These are phyloP conservation scores for Cylloceria caligata DNA, from an alignment of 2,888 invertebrate species.

Conservation along the genomic window DNA sequence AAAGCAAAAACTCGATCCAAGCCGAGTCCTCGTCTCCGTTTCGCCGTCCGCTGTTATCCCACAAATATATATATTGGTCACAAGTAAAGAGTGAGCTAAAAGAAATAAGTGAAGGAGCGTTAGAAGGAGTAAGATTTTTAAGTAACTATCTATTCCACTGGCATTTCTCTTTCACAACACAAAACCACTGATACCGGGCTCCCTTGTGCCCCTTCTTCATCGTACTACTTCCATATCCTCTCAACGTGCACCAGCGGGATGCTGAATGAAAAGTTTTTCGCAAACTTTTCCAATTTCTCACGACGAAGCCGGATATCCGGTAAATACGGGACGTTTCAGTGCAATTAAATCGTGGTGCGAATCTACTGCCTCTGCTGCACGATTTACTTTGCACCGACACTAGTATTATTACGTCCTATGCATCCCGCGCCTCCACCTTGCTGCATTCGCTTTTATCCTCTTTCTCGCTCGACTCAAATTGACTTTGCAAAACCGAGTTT, in stretches of 20 bases:
- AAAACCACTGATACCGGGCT: constrained; percentile 37
- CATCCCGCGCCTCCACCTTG: constrained; percentile 7
- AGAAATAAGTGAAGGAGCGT: constrained; percentile 4
- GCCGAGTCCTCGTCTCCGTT: constrained; percentile 39
- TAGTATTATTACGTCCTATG: constrained; percentile 40
- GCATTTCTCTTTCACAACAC: constrained; percentile 18
- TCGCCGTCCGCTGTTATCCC: constrained; percentile 49
- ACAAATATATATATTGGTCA: constrained; percentile 57
- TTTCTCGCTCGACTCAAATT: constrained; percentile 27
- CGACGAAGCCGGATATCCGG: constrained; percentile 72
- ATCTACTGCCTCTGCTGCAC: constrained; percentile 35
- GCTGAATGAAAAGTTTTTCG: constrained; percentile 63
- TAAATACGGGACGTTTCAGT: constrained; percentile 71
- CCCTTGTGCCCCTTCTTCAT: constrained; percentile 30
- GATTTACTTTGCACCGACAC: constrained; percentile 54
- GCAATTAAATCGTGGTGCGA: constrained; percentile 72
- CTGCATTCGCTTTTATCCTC: constrained; percentile 14
- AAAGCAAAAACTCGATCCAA: constrained; percentile 54
- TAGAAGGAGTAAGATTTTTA: constrained; percentile 52
- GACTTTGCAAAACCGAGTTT: constrained; percentile 39
- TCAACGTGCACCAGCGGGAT: constrained; percentile 24
- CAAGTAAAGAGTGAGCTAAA: constrained; percentile 39
- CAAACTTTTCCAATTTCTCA: constrained; percentile 79
- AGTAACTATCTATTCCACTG: constrained; percentile 50
- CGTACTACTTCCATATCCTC: constrained; percentile 35